phyloP scores from a whole-genome alignment of 2,888 invertebrate genomes.

The Hydroisotoma schaefferi region DNA sequence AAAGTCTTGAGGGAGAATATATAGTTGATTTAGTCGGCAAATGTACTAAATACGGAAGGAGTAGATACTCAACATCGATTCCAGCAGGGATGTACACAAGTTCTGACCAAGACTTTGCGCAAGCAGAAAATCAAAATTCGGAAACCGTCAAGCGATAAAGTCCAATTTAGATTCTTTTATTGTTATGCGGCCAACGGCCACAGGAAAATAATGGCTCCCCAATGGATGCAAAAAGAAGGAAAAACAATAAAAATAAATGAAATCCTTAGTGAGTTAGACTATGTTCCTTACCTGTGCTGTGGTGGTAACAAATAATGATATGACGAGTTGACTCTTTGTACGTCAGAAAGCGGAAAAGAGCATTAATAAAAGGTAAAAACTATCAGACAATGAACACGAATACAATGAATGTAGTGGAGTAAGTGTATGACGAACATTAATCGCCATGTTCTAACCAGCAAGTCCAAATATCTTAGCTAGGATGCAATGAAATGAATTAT shows the following conservation, averaged over 20 bases:
- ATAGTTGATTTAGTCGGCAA: not conserved
- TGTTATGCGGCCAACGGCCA: slow-evolving; percentile 46
- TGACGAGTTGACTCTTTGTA: not conserved
- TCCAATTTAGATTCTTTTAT: slow-evolving; percentile 46
- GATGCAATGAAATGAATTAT: not conserved
- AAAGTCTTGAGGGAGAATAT: no score
- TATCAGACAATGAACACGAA: no score
- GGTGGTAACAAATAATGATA: not conserved
- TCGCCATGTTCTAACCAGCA: not conserved
- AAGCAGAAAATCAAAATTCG: slow-evolving; percentile 44
- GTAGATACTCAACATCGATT: not conserved
- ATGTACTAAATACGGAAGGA: not conserved
- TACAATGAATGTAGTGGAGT: not conserved
- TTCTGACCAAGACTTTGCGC: not conserved
- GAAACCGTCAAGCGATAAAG: slow-evolving; percentile 42
- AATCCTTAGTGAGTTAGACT: slow-evolving; percentile 23
- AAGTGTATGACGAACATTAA: not conserved
- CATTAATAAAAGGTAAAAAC: not conserved
- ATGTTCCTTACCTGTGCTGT: not conserved
- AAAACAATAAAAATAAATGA: slow-evolving; percentile 46
- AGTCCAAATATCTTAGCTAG: not conserved
- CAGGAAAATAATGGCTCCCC: slow-evolving; percentile 44
- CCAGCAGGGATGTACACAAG: not conserved
- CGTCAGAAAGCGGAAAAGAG: slow-evolving; percentile 1
- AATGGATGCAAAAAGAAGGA: slow-evolving; percentile 31